Base-by-base conservation (phyloP, 2,888 invertebrate genomes). In the Acholoe squamosa region DNA sequence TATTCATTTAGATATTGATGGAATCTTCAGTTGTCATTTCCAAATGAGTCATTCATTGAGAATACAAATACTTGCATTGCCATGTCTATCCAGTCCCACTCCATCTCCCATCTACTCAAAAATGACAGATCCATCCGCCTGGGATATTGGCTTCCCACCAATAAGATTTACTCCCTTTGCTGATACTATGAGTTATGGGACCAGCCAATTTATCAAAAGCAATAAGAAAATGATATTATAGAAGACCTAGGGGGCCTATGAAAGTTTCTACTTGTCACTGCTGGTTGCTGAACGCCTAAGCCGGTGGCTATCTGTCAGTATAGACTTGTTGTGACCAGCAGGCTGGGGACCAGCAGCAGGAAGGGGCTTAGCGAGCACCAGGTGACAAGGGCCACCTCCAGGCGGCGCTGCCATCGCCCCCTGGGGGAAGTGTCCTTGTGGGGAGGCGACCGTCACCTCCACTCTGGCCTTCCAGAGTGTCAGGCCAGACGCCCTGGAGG, bases 371-470 rank as follows among this genome's bases (percentile, higher is more conserved):
- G 61, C 61, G 61, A 14, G 61, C 61, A 43, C 61, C 61, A 61
- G 61, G 61, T 61, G 61, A 61, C 61, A 61, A 61, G 61, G 19
- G 1, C 19, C 61, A 0, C 71, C 14, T 25, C 71, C 7, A 71
- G 31, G 61, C 19, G 71, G 71, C 25, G 28, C 71, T 3, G 25
- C 71, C 34, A 10, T 3, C 33, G 80, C 80, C 80, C 22, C 22
- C 33, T 34, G 80, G 14, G 43, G 7, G 19, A 34, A 80, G 43
- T 19, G 80, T 80, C 80, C 80, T 80, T 80, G 80, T 43, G 80
- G 16, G 80, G 43, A 43, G 43, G 80, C n/a, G 34, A 16, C 76
- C 76, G 43, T 80, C 80, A 80, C 80, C 80, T 43, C 80, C 43
- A 0, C 34, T 22, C 34, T 34, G 34, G 43, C 80, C 80, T 80